A percentile compares a stretch with the other conserved stretches of the same genome.
Conservation (phyloP, 92 coral and sea anemone species). For the Montipora capitata region DNA sequence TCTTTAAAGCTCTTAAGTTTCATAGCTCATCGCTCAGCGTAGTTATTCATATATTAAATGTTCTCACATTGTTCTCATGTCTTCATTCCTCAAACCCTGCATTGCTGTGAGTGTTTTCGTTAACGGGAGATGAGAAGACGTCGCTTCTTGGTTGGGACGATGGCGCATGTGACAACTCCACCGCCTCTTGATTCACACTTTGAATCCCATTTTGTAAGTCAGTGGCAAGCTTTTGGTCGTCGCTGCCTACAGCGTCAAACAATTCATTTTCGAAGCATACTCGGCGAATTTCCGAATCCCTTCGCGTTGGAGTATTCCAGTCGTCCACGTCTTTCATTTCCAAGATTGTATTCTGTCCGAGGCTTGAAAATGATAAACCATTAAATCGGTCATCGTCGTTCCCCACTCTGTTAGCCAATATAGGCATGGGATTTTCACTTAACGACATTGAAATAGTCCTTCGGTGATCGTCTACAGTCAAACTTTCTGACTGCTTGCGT, state of each 20-base stretch:
- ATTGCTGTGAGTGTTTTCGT: slow-evolving; percentile 22
- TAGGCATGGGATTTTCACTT: slow-evolving; percentile 13
- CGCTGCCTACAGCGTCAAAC: background rate
- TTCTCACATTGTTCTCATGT: background rate
- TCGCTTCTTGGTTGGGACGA: background rate
- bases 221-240: background rate
- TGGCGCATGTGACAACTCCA: background rate
- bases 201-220: background rate
- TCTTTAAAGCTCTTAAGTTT: background rate
- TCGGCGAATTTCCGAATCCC: slow-evolving; percentile 56
- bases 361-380: slow-evolving; percentile 54
- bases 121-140: slow-evolving; percentile 11
- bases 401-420: background rate
- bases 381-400: background rate
- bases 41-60: background rate
- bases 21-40: background rate
- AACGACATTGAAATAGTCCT: slow-evolving; percentile 21
- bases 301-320: slow-evolving; percentile 2
- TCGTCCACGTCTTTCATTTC: slow-evolving; percentile 4
- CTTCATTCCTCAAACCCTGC: slow-evolving; percentile 17
- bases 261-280: slow-evolving; percentile 71
- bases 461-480: slow-evolving; percentile 26
- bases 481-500: slow-evolving; percentile 35
- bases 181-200: background rate
- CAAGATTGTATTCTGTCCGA: slow-evolving; percentile 3